A percentile compares a stretch with the other conserved stretches of the same genome.
Evolutionary conservation across 1,140 invertebrate species (phyloP).

Genomic region (Drosophila oshimai): DNA sequence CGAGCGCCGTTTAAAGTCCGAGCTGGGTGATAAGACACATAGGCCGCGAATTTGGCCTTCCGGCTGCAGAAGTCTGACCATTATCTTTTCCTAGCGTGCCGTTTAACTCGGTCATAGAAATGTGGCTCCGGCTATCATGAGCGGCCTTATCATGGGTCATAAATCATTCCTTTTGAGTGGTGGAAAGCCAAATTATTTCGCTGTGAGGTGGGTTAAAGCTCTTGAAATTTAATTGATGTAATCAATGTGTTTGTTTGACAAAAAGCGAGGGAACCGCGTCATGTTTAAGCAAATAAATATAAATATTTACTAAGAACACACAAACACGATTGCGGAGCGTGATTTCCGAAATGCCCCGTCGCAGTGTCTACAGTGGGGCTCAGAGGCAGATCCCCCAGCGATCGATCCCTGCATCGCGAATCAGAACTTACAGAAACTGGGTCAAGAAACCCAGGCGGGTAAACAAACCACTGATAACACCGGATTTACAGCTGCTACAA

Average conservation of each 20-base stretch:
- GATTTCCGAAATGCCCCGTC: constrained; percentile 15
- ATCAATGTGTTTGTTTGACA: not conserved
- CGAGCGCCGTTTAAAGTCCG: constrained; percentile 23
- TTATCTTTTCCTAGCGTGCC: constrained; percentile 10
- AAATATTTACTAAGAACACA: constrained; percentile 17
- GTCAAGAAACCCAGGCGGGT: constrained; percentile 15
- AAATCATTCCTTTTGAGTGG: constrained; percentile 35
- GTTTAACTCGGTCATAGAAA: constrained; percentile 50
- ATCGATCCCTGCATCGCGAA: constrained; percentile 1
- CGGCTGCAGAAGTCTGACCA: constrained; percentile 12
- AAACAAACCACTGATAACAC: constrained; percentile 12
- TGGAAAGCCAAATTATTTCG: not conserved
- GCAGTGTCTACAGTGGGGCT: not conserved
- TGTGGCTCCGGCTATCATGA: not conserved
- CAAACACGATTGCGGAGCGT: constrained; percentile 27
- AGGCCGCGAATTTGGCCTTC: constrained; percentile 10
- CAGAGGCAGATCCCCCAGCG: not conserved
- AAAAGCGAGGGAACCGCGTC: not conserved
- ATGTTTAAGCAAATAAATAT: constrained; percentile 23
- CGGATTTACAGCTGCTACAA: constrained; percentile 7
- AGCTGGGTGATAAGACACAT: constrained; percentile 11
- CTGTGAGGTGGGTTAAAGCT: constrained; percentile 1
- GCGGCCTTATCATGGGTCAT: constrained; percentile 40
- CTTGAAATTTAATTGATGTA: constrained; percentile 47
- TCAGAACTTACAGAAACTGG: constrained; percentile 9